Evolutionary conservation across 2,113 vertebrate species (phyloP).

Genomic region (Procapra przewalskii): DNA sequence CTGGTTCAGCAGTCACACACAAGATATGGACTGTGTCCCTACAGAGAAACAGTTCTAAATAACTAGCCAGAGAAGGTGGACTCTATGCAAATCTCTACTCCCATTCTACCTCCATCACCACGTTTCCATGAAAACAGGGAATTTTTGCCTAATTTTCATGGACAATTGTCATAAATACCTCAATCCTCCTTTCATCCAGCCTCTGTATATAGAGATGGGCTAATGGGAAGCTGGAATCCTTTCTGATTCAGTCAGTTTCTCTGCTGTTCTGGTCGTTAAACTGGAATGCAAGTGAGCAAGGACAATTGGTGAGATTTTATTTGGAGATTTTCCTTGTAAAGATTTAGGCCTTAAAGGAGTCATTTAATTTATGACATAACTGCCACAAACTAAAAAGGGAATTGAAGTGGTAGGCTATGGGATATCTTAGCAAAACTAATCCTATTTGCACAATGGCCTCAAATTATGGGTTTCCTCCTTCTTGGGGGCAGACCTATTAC

Average conservation of each 20-base stretch:
- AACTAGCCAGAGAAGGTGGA: background rate
- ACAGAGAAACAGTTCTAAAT: background rate
- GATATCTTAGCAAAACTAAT: background rate
- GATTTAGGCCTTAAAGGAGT: background rate
- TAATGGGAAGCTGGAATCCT: background rate
- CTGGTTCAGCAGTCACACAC: background rate
- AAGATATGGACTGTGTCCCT: background rate
- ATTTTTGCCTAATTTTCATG: background rate
- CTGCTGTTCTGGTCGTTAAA: background rate
- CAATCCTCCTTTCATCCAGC: background rate
- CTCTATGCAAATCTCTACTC: background rate
- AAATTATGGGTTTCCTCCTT: background rate
- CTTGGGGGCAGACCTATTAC: background rate
- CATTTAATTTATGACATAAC: background rate
- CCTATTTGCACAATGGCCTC: background rate
- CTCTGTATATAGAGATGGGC: background rate
- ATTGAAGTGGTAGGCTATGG: background rate
- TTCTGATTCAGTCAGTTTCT: background rate
- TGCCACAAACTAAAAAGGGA: background rate
- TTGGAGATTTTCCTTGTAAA: background rate
- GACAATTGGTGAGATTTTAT: constrained; percentile 11
- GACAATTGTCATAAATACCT: background rate
- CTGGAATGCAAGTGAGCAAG: constrained; percentile 28
- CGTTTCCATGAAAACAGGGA: background rate
- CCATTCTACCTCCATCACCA: background rate